Conservation (phyloP, 1,140 invertebrate genomes). For the Mya arenaria region DNA sequence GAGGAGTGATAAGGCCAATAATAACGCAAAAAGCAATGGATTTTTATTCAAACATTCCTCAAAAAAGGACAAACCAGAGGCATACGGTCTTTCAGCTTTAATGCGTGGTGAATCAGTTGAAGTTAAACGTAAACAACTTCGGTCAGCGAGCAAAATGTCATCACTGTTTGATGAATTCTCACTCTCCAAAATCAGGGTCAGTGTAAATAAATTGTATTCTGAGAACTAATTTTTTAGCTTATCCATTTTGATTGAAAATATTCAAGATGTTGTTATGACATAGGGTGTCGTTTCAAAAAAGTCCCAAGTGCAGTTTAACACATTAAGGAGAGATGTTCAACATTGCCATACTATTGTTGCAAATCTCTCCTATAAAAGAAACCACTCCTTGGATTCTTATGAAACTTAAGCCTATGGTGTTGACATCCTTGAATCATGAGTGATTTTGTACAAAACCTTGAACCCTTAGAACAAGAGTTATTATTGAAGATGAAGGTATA, state of each 20-base stretch:
- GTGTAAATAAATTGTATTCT: no score
- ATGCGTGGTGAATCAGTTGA: conserved; percentile 35
- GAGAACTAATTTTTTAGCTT: not conserved
- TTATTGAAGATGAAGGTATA: no score
- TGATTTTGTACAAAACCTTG: no score
- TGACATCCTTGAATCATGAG: no score
- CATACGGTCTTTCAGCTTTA: conserved; percentile 34
- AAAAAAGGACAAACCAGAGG: conserved; percentile 27
- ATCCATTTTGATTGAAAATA: not conserved
- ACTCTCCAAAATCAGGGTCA: conserved; percentile 51
- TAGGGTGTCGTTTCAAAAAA: not conserved
- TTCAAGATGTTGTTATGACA: not conserved
- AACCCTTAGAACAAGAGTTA: no score
- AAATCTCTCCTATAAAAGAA: no score
- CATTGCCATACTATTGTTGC: no score
- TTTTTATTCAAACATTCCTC: conserved; percentile 21
- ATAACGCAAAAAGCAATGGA: conserved; percentile 33
- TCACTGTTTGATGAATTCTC: conserved; percentile 49
- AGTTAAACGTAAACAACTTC: conserved; percentile 34
- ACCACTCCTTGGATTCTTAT: no score
- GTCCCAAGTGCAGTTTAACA: no score
- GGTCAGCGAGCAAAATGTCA: conserved; percentile 42
- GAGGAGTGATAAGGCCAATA: conserved; percentile 13
- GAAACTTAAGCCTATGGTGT: no score
- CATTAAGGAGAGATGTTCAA: no score